Conservation (phyloP, 2,888 invertebrate genomes). For the Eristalinus sepulchralis region DNA sequence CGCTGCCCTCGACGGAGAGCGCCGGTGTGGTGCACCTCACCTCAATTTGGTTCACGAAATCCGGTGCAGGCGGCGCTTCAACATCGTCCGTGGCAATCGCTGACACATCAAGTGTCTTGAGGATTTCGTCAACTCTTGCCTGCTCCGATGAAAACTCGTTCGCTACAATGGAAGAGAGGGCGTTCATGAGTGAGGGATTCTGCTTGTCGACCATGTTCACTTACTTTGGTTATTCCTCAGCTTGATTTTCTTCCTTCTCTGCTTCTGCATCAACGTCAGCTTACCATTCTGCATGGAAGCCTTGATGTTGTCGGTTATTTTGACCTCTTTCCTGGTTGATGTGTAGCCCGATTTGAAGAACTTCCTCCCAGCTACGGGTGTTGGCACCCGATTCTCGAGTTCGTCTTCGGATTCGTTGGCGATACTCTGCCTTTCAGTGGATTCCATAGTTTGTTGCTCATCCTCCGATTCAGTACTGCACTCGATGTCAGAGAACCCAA, state of each 20-base stretch:
- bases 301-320: conserved; percentile 77
- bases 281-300: conserved; percentile 77
- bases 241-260: conserved; percentile 66
- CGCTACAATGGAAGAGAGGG: conserved; percentile 44
- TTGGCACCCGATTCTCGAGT: conserved; percentile 14
- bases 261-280: conserved; percentile 75
- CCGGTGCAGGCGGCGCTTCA: neutral
- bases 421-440: neutral
- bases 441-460: conserved; percentile 41
- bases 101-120: conserved; percentile 76
- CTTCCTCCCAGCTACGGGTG: conserved; percentile 73
- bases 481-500: conserved; percentile 58
- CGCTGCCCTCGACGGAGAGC: conserved; percentile 43
- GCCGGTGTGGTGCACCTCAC: conserved; percentile 35
- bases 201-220: conserved; percentile 1
- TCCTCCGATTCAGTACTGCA: conserved; percentile 49
- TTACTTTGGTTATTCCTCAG: conserved; percentile 66
- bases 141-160: conserved; percentile 78
- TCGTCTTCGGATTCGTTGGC: conserved; percentile 24
- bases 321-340: conserved; percentile 77
- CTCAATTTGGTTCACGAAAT: neutral
- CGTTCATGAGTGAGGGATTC: neutral
- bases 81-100: conserved; percentile 72
- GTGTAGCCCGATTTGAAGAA: conserved; percentile 78
- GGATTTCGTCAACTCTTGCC: conserved; percentile 78